phyloP scores from a whole-genome alignment of 2,113 vertebrate species.

The Odontophorus gujanensis region DNA sequence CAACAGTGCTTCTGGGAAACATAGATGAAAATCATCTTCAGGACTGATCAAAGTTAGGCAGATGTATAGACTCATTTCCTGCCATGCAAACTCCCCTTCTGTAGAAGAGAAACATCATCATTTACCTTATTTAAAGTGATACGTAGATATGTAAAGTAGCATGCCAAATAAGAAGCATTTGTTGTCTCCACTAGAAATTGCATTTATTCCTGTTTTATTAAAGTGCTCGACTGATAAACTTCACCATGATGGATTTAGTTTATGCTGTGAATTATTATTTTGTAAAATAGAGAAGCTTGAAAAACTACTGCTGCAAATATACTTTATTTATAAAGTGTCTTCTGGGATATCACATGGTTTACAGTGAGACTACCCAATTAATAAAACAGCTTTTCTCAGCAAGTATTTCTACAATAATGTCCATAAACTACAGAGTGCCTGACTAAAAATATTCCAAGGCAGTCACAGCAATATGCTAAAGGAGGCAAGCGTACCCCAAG shows the following conservation, averaged over 20 bases:
- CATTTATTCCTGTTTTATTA: conserved; percentile 43
- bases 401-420: conserved; percentile 59
- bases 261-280: conserved; percentile 51
- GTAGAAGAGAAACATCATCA: conserved; percentile 9
- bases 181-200: conserved; percentile 32
- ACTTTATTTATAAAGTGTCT: conserved; percentile 69
- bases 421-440: conserved; percentile 25
- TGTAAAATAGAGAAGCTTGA: conserved; percentile 59
- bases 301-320: conserved; percentile 67
- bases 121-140: conserved; percentile 42
- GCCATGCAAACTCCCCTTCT: conserved; percentile 31
- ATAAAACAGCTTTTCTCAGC: conserved; percentile 70
- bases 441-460: conserved; percentile 49
- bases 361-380: conserved; percentile 68
- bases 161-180: conserved; percentile 46
- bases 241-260: background rate
- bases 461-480: conserved; percentile 55
- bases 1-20: conserved; percentile 6
- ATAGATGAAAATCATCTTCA: conserved; percentile 25
- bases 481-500: conserved; percentile 40
- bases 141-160: conserved; percentile 35
- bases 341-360: conserved; percentile 61
- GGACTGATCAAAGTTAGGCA: conserved; percentile 1
- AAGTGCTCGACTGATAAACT: conserved; percentile 51
- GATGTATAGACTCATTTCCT: conserved; percentile 20